Evolutionary conservation across 2,888 invertebrate genomes (phyloP).

Genomic region (Ochropleura leucogaster): DNA sequence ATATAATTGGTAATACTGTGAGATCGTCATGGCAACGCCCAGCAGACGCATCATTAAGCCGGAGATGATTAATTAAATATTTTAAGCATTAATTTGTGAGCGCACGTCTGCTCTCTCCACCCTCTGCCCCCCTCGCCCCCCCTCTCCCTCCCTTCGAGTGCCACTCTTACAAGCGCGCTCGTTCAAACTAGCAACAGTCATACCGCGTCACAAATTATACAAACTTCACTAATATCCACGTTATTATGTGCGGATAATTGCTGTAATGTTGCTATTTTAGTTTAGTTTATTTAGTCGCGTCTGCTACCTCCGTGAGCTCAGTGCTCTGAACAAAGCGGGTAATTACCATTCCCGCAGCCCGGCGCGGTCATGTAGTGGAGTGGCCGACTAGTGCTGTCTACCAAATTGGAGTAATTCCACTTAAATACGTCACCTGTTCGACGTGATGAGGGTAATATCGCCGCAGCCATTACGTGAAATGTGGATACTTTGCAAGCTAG

Average conservation of each 20-base stretch:
- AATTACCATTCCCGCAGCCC: conserved; percentile 12
- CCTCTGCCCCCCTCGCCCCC: background rate
- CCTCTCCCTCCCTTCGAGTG: too few species aligned
- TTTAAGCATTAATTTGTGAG: conserved; percentile 56
- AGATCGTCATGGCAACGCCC: conserved; percentile 45
- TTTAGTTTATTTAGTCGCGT: conserved; percentile 48
- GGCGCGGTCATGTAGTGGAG: background rate
- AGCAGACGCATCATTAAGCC: conserved; percentile 54
- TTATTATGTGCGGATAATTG: conserved; percentile 57
- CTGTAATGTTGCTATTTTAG: conserved; percentile 46
- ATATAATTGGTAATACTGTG: conserved; percentile 10
- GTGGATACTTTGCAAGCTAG: background rate
- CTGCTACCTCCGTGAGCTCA: conserved; percentile 34
- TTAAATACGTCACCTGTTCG: conserved; percentile 25
- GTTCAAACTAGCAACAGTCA: conserved; percentile 52
- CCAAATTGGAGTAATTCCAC: conserved; percentile 8
- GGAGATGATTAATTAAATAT: conserved; percentile 62
- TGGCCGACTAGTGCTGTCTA: background rate
- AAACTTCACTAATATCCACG: conserved; percentile 64
- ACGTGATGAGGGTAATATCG: conserved; percentile 13
- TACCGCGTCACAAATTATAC: conserved; percentile 67
- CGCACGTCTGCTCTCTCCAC: conserved; percentile 31
- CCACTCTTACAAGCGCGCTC: conserved; percentile 40
- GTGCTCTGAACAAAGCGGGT: conserved; percentile 7
- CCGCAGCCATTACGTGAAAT: conserved; percentile 2